Evolutionary conservation across 2,797 vertebrate species (phyloP), one percentile per base, ranked within the genome.

Genomic region (Rhinella marina): DNA sequence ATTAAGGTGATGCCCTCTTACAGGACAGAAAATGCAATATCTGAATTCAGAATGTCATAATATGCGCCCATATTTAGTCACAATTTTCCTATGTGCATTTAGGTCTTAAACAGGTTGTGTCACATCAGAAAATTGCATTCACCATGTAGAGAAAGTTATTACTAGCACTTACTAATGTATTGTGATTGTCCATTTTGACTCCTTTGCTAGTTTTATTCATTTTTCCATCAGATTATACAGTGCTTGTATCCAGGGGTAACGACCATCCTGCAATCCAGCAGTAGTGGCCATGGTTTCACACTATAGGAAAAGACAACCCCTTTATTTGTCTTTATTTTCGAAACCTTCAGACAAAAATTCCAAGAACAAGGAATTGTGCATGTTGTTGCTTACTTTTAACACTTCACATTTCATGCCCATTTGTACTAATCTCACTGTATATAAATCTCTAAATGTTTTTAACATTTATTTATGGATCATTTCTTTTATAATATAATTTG

Each of bases 401-500:
- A 64, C 80, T 82, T 66, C 14, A 50, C 62, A 82, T 66, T 82
- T 82, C 32, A 52, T 82, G 61, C 80, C 25, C 52, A 68, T 75
- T 82, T 27, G 62, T 68, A 82, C n/a, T 82, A 82, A 82, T 82
- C 64, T 82, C 62, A 82, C 62, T 50, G 81, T 17, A 84, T 59
- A 75, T 61, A 23, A 72, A 84, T 59, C 72, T 61, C 32, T n/a
- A 61, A 72, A 75, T 75, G 70, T 84, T 29, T 54, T 75, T 12
- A 29, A 76, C 52, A 61, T 85, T 61, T 85, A 85, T 85, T 76
- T 85, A 25, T 61, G 11, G 12, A 41, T 29, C 23, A 2, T 61
- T 75, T n/a, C 12, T n/a, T n/a, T 61, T 9, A 16, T 85, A 84
- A 84, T 84, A 32, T 21, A 76, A 78, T 27, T 84, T 86, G 70